These are phyloP conservation scores for Physella acuta DNA, from an alignment of 1,140 invertebrate genomes.

Conservation along the genomic window DNA sequence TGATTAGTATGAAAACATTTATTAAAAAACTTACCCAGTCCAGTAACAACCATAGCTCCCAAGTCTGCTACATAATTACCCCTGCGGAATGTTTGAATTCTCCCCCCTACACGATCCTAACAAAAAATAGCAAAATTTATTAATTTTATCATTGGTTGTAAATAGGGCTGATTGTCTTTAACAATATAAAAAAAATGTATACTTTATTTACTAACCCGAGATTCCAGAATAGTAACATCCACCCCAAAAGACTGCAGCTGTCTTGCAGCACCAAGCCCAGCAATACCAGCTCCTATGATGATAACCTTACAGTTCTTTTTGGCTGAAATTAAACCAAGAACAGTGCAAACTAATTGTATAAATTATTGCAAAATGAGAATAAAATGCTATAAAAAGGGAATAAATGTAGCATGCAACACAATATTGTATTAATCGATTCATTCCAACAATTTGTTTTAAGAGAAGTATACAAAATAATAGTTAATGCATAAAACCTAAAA, in stretches of 20 bases:
- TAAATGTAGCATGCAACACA: no score
- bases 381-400: no score
- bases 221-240: conserved; percentile 93
- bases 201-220: conserved; percentile 68
- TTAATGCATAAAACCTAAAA: not conserved
- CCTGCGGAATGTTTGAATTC: conserved; percentile 95
- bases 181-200: not conserved
- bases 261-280: conserved; percentile 88
- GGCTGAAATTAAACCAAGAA: no score
- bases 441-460: no score
- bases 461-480: not conserved
- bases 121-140: conserved; percentile 4
- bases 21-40: conserved; percentile 55
- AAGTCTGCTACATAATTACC: conserved; percentile 92
- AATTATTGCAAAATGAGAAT: no score
- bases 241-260: conserved; percentile 94
- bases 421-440: no score
- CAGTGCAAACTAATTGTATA: no score
- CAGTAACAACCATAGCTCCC: conserved; percentile 71
- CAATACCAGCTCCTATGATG: conserved; percentile 93
- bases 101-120: conserved; percentile 88
- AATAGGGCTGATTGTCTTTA: not conserved
- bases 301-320: conserved; percentile 88
- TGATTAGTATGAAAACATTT: no score
- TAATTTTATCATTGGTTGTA: not conserved